Evolutionary conservation across 2,797 vertebrate genomes (phyloP), one percentile per base, ranked within the genome.

Genomic region (Smutsia temminckii): DNA sequence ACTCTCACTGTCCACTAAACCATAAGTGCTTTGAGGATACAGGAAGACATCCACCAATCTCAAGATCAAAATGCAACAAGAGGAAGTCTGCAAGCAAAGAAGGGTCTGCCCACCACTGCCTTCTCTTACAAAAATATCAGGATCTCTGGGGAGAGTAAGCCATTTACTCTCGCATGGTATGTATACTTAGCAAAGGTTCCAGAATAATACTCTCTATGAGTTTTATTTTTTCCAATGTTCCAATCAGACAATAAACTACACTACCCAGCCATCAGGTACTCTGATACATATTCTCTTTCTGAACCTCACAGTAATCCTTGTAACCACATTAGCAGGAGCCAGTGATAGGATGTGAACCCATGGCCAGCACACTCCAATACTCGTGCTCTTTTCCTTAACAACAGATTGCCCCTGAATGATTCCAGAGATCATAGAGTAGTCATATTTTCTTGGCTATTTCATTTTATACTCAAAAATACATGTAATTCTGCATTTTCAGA

Each of bases 11-110:
- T 86, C 91, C 84, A 89, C 85, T 46, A 79, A 97, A 80, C 81
- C 92, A 2, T 18, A 57, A 96, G 94, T 94, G 88, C 97, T 97
- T 96, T 96, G 95, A 96, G 92, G 94, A 95, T 89, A 85, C 85
- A 96, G 97, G 92, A 95, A 96, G 69, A 86, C 85, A 66, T 53
- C 74, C 79, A 63, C 84, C 83, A 61, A 72, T 63, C 81, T 91
- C 79, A 51, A 90, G 78, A 86, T 91, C 91, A 78, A 96, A 97
- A 94, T 86, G 83, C 59, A 57, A 71, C 72, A 84, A 64, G 81
- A 94, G 59, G 69, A 94, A 79, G 46, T 72, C 64, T 53, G 59
- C 34, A 53, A 64, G 87, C 66, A 75, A 79, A 97, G 42, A 49
- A 88, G 42, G 29, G 61, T 27, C 83, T 53, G 69, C 42, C 64